A percentile compares a stretch with the other conserved stretches of the same genome.
phyloP scores from a whole-genome alignment of 2,113 vertebrate genomes.

The Rhodinocichla rosea region DNA sequence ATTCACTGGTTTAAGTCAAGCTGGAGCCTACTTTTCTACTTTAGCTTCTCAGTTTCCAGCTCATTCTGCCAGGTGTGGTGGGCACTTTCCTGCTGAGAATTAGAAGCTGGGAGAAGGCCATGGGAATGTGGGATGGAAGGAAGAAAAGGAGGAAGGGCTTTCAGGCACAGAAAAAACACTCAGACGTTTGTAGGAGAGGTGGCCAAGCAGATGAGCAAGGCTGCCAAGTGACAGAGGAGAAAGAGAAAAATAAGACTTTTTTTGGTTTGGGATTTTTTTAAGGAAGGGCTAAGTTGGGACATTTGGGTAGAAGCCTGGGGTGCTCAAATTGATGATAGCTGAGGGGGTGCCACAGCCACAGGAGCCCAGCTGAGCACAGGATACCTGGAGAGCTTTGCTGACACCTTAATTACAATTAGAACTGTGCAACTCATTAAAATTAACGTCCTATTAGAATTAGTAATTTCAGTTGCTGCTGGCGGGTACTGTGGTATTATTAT shows the following conservation, averaged over 20 bases:
- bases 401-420: neutral
- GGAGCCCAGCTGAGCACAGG: neutral
- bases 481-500: neutral
- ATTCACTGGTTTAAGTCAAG: neutral
- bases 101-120: neutral
- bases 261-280: neutral
- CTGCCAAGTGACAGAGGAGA: neutral
- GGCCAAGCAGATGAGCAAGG: neutral
- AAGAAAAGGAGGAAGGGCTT: neutral
- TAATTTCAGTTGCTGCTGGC: neutral
- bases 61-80: neutral
- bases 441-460: neutral
- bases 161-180: neutral
- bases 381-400: neutral
- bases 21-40: neutral
- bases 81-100: neutral
- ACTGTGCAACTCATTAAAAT: neutral
- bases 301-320: neutral
- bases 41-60: neutral
- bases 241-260: neutral
- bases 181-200: neutral
- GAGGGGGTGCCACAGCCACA: neutral
- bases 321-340: neutral
- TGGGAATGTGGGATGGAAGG: neutral
- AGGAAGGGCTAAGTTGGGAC: neutral